phyloP scores from a whole-genome alignment of 1,140 invertebrate species.

The Aphelinus certus region DNA sequence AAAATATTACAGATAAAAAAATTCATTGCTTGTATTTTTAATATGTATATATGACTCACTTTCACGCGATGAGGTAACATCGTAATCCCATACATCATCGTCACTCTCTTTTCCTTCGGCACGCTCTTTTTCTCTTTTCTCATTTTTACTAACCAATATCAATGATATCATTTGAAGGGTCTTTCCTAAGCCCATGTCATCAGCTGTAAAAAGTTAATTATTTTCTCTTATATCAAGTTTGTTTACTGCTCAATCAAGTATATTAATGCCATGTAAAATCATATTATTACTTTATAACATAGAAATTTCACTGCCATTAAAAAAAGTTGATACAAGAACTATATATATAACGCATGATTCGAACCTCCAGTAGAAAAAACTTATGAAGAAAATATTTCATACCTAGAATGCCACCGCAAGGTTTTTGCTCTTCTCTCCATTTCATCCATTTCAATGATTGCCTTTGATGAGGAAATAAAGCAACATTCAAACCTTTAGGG shows the following conservation, averaged over 20 bases:
- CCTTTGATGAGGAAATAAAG: conserved; percentile 87
- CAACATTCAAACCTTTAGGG: conserved; percentile 72
- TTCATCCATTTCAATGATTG: conserved; percentile 87
- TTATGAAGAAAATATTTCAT: conserved; percentile 16
- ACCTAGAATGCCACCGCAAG: conserved; percentile 81
- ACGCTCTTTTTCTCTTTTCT: conserved; percentile 15
- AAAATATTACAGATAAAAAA: conserved; percentile 44
- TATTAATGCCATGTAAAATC: too few species aligned
- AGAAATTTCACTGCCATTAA: too few species aligned
- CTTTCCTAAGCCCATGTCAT: conserved; percentile 96
- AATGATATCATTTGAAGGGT: conserved; percentile 92
- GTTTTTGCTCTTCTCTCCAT: conserved; percentile 87
- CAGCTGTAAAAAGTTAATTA: conserved; percentile 68
- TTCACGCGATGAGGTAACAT: not conserved
- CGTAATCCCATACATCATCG: conserved; percentile 40
- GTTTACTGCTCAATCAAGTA: too few species aligned
- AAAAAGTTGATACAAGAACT: too few species aligned
- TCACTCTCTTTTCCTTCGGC: conserved; percentile 41
- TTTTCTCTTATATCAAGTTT: too few species aligned
- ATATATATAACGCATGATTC: too few species aligned
- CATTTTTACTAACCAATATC: conserved; percentile 59
- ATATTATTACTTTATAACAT: too few species aligned
- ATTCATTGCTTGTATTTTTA: conserved; percentile 43
- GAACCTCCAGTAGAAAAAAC: too few species aligned
- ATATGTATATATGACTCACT: not conserved